Evolutionary conservation across 2,113 vertebrate species (phyloP), one percentile per base, ranked within the genome.

Genomic region (Ptyas mucosa): DNA sequence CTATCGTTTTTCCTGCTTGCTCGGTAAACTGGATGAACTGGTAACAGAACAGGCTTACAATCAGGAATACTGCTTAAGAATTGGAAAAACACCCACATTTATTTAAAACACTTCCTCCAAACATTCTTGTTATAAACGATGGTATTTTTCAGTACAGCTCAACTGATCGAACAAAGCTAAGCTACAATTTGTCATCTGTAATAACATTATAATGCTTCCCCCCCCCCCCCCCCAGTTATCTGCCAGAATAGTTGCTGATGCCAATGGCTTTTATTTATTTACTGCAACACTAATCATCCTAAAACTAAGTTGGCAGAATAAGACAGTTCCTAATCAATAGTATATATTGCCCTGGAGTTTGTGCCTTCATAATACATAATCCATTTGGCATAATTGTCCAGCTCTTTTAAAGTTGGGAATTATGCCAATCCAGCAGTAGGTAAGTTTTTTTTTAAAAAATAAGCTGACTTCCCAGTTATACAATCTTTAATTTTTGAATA

Each of bases 221-320:
- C 43, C 6, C 94, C 86, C 94, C 86, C 11, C 2, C 2, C 14
- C 49, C 9, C 4, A 10, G 88, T 94, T 24, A 53, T 89, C 93
- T 94, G 88, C 89, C 92, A 94, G 93, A 93, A 61, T 29, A 75
- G 3, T 1, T 88, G 51, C 57, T 24, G 90, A 54, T 91, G 55
- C 34, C 52, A 39, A 10, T 92, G 90, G 90, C 92, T 90, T 64
- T 90, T 93, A 46, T 94, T 95, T 90, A 94, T 91, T 92, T n/a
- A 91, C 90, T 53, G 89, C 85, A 90, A 94, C 57, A 87, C 61
- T 75, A 51, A 57, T 55, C 53, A 92, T 92, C 91, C 91, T 85
- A 23, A 92, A 90, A 94, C 93, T 90, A 58, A 89, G n/a, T 87
- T 89, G 89, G 1, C 20, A 86, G 69, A 90, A 92, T 39, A 93